phyloP scores from a whole-genome alignment of 2,888 invertebrate genomes.

The Caenorhabditis plicata region DNA sequence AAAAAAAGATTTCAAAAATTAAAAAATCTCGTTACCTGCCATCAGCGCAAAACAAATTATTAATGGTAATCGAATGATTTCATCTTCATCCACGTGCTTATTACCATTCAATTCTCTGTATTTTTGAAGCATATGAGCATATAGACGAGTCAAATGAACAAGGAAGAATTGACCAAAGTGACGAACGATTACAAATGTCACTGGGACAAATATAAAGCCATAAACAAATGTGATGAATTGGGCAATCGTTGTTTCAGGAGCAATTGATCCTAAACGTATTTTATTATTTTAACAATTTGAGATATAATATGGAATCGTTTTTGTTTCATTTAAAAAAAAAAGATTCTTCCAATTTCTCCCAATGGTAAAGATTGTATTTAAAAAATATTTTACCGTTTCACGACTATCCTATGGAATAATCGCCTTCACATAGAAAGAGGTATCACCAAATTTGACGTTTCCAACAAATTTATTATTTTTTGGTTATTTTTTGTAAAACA shows the following conservation, averaged over 20 bases:
- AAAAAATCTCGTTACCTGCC: background rate
- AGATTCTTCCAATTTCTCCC: background rate
- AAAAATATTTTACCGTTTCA: too few relatives aligned
- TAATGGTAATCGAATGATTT: slow-evolving; percentile 26
- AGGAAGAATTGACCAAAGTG: slow-evolving; percentile 46
- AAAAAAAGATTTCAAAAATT: background rate
- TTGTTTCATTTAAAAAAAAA: background rate
- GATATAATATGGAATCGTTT: too few relatives aligned
- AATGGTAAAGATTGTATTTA: too few relatives aligned
- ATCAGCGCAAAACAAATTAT: slow-evolving; percentile 16
- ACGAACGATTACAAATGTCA: slow-evolving; percentile 42
- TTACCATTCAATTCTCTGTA: slow-evolving; percentile 28
- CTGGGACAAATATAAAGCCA: slow-evolving; percentile 43
- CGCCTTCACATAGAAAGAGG: too few relatives aligned
- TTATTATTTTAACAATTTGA: too few relatives aligned
- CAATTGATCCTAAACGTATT: slow-evolving; percentile 35
- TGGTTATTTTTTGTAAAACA: too few relatives aligned
- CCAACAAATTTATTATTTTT: too few relatives aligned
- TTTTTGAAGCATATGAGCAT: slow-evolving; percentile 34
- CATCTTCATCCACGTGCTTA: slow-evolving; percentile 18
- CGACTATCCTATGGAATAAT: too few relatives aligned
- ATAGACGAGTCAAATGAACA: slow-evolving; percentile 40
- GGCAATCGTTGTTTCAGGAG: slow-evolving; percentile 33
- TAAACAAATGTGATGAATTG: slow-evolving; percentile 35
- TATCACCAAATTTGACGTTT: too few relatives aligned